Conservation (phyloP, 2,888 invertebrate species). For the Ophion obscuratus region DNA sequence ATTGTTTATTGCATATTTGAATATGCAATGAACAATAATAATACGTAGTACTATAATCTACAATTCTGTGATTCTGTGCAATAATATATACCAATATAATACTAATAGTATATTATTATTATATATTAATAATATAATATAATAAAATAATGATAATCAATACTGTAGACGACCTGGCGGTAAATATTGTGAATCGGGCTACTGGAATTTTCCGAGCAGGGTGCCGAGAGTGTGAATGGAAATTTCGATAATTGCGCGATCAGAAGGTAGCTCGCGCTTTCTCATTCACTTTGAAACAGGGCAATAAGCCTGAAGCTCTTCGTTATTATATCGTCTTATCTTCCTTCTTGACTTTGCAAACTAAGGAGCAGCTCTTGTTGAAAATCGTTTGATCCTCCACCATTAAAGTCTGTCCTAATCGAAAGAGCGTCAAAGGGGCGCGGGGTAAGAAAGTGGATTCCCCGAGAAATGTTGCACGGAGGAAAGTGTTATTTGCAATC, state of each 20-base stretch:
- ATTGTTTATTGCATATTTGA: too few species aligned
- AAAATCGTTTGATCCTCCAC: not conserved
- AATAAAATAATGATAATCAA: too few species aligned
- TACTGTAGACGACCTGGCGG: too few species aligned
- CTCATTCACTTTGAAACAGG: not conserved
- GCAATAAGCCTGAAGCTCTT: not conserved
- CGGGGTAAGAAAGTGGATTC: constrained; percentile 1
- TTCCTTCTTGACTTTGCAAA: not conserved
- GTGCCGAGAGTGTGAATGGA: not conserved
- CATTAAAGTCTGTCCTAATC: too few species aligned
- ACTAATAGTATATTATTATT: not conserved
- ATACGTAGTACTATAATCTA: too few species aligned
- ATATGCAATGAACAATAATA: too few species aligned
- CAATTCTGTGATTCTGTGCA: too few species aligned
- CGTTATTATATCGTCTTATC: not conserved
- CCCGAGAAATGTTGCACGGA: not conserved
- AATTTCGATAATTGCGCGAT: constrained; percentile 9
- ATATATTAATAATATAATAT: too few species aligned
- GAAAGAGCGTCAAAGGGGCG: not conserved
- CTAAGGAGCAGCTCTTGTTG: not conserved
- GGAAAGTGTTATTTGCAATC: constrained; percentile 24
- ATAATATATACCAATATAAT: not conserved
- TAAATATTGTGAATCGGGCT: too few species aligned
- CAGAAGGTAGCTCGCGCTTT: not conserved
- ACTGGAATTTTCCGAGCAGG: too few species aligned